Base-by-base conservation (phyloP, 2,888 invertebrate genomes). In the Aspidapion aeneum region DNA sequence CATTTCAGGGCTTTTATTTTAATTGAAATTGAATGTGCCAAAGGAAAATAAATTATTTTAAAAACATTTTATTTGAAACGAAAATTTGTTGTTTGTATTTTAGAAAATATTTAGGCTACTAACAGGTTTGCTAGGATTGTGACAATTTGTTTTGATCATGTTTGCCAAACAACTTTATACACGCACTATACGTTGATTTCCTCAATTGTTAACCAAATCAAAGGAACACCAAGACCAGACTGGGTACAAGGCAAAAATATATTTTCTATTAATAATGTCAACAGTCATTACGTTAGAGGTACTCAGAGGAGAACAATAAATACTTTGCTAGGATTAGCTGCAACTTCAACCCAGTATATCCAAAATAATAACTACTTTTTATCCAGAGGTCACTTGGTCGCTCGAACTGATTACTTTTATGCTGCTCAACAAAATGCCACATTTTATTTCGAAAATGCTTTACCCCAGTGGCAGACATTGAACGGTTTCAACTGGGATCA, bases 401-500 rank as follows among this genome's bases (percentile, higher is more conserved):
- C 88, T 1, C 87, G 85, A 72, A 83, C 82, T 12, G 88, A 89
- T 74, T 86, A 83, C 69, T 78, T 87, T n/a, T 86, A 82, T 69
- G 85, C 84, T 0, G 77, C 83, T 7, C 84, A 84, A 51, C 87
- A 88, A 70, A 78, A 81, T 0, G 75, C 85, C 0, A 84, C 86
- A 0, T 88, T 87, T 76, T 86, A 85, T 75, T 88, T 85, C 71
- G 78, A 87, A 58, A 90, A 90, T 72, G 83, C 82, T 1, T 85
- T 86, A 1, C 88, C 89, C 1, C 89, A 89, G 68, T 90, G 88
- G 88, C 86, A 87, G 69, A 78, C 77, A 1, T 84, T 87, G 71
- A 88, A 88, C 71, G 82, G 77, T 0, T 82, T 82, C 12, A 86
- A 85, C 68, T 87, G 87, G 87, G 76, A 80, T 52, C 69, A 70